Percentiles rank a stretch among this genome's conserved stretches.
Conservation (phyloP, 1,140 invertebrate genomes). For the Sarcophaga peregrina region DNA sequence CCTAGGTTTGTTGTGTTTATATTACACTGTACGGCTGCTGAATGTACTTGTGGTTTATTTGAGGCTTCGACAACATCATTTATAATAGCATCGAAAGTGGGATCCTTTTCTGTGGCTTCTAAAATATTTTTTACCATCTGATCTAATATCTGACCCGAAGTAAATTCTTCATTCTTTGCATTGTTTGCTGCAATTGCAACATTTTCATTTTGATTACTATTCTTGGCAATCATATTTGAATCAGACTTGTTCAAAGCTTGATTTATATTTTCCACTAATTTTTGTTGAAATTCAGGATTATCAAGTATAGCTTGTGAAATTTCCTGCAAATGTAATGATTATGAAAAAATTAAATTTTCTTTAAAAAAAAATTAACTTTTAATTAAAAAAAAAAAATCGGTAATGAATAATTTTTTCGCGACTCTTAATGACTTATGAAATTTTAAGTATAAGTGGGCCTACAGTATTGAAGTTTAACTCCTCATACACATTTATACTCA, state of each 20-base stretch:
- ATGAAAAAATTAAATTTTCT: background rate
- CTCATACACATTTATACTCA: too few relatives aligned
- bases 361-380: background rate
- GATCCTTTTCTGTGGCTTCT: slow-evolving; percentile 62
- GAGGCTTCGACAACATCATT: slow-evolving; percentile 56
- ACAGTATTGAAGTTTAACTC: too few relatives aligned
- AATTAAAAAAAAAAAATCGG: too few relatives aligned
- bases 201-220: background rate
- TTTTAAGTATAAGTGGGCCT: too few relatives aligned
- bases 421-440: too few relatives aligned
- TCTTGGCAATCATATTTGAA: background rate
- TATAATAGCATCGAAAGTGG: slow-evolving; percentile 59
- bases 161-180: slow-evolving; percentile 23
- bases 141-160: slow-evolving; percentile 51
- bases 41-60: slow-evolving; percentile 34
- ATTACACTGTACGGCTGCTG: slow-evolving; percentile 44
- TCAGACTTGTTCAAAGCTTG: slow-evolving; percentile 52
- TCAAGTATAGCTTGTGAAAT: slow-evolving; percentile 57
- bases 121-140: slow-evolving; percentile 59
- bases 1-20: background rate
- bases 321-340: slow-evolving; percentile 46
- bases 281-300: slow-evolving; percentile 57
- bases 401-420: too few relatives aligned
- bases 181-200: background rate
- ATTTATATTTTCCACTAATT: slow-evolving; percentile 61